Percentiles rank a stretch among this genome's conserved stretches.
phyloP scores from a whole-genome alignment of 2,113 vertebrate species.

The Peromyscus polionotus region DNA sequence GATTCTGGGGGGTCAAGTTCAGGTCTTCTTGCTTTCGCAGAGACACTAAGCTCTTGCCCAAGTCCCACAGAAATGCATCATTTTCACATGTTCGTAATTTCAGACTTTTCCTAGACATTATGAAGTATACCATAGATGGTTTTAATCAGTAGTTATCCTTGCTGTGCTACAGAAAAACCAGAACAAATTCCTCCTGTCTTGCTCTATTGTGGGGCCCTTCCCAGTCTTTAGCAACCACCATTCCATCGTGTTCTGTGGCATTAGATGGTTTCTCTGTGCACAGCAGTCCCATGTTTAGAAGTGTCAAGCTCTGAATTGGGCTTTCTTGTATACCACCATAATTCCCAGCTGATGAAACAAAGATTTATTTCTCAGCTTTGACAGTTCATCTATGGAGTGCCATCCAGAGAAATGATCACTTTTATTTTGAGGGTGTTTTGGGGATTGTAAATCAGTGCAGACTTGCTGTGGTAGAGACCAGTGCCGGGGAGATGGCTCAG shows the following conservation, averaged over 20 bases:
- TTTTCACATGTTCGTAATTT: background rate
- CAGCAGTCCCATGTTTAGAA: background rate
- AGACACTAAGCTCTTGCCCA: too few relatives aligned
- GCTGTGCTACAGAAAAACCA: background rate
- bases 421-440: constrained; percentile 50
- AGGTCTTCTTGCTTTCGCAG: background rate
- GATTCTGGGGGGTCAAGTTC: background rate
- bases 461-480: background rate
- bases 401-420: background rate
- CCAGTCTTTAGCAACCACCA: background rate
- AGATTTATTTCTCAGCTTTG: constrained; percentile 37
- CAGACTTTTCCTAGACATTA: background rate
- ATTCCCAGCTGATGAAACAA: constrained; percentile 45
- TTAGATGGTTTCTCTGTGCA: background rate
- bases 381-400: background rate
- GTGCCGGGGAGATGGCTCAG: background rate
- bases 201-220: background rate
- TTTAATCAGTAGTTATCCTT: background rate
- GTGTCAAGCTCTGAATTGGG: background rate
- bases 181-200: background rate
- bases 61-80: too few relatives aligned
- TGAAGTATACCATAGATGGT: background rate
- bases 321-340: background rate
- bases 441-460: constrained; percentile 30
- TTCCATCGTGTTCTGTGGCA: background rate